A percentile compares a stretch with the other conserved stretches of the same genome.
Evolutionary conservation across 2,797 vertebrate species (phyloP).

Genomic region (Pantherophis vulpinus): DNA sequence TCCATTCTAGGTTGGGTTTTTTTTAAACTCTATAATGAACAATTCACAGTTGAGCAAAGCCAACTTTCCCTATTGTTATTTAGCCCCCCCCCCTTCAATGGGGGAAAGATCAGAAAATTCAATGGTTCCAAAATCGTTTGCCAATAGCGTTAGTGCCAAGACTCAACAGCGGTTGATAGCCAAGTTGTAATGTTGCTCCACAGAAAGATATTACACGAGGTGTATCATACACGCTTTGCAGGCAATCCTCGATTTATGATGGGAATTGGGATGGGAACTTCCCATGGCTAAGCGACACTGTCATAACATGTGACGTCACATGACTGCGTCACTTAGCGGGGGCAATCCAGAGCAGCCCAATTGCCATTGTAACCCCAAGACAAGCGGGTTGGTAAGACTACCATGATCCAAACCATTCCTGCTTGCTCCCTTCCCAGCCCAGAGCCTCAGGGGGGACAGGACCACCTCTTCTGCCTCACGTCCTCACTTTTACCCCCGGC

Average conservation of each 20-base stretch:
- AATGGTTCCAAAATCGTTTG: background rate
- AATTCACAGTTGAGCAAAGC: background rate
- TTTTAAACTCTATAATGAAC: background rate
- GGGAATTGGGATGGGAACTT: background rate
- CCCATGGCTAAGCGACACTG: background rate
- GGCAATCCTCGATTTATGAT: background rate
- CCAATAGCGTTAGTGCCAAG: background rate
- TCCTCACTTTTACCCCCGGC: no score
- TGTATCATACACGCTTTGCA: accelerated
- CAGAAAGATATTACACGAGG: background rate
- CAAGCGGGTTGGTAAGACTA: background rate
- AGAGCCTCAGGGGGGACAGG: background rate
- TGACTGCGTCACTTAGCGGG: background rate
- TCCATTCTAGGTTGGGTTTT: no score
- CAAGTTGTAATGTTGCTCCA: background rate
- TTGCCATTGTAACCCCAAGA: background rate
- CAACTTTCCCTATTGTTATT: background rate
- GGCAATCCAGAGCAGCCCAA: background rate
- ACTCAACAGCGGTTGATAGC: background rate
- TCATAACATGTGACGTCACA: background rate
- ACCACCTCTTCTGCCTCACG: background rate
- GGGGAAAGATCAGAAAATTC: background rate
- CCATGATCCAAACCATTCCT: background rate
- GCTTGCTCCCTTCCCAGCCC: background rate
- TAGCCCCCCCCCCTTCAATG: background rate